Conservation (phyloP, 2,113 vertebrate species). For the Gila orcuttii region DNA sequence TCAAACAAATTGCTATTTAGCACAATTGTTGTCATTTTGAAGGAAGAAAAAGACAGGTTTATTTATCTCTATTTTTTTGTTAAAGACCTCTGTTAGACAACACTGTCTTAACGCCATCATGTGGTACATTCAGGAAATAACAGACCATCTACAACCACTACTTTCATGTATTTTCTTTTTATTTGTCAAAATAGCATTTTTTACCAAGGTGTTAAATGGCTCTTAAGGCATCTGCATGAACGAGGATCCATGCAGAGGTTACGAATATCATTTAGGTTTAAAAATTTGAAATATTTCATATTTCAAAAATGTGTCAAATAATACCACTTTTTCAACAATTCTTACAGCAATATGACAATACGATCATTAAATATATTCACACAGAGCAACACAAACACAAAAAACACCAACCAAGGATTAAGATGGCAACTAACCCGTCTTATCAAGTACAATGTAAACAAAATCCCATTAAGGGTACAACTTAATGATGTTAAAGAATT, state of each 20-base stretch:
- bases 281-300: slow-evolving; percentile 43
- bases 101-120: background rate
- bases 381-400: slow-evolving; percentile 81
- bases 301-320: slow-evolving; percentile 34
- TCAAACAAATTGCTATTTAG: background rate
- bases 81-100: background rate
- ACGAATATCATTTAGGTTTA: slow-evolving; percentile 68
- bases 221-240: slow-evolving; percentile 77
- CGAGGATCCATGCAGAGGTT: slow-evolving; percentile 69
- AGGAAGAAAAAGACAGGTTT: background rate
- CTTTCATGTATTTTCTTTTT: background rate
- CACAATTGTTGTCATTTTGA: background rate
- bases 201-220: slow-evolving; percentile 70
- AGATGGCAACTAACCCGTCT: slow-evolving; percentile 25
- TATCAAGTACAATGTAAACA: slow-evolving; percentile 46
- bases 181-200: slow-evolving; percentile 71
- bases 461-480: slow-evolving; percentile 8
- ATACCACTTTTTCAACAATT: slow-evolving; percentile 40
- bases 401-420: slow-evolving; percentile 62
- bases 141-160: background rate
- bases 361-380: slow-evolving; percentile 75
- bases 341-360: slow-evolving; percentile 76
- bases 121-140: slow-evolving; percentile 1
- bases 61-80: too few relatives aligned
- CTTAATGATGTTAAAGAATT: slow-evolving; percentile 8